These are phyloP conservation scores for Herpetotheres cachinnans DNA, from an alignment of 2,113 vertebrate genomes.

Conservation along the genomic window DNA sequence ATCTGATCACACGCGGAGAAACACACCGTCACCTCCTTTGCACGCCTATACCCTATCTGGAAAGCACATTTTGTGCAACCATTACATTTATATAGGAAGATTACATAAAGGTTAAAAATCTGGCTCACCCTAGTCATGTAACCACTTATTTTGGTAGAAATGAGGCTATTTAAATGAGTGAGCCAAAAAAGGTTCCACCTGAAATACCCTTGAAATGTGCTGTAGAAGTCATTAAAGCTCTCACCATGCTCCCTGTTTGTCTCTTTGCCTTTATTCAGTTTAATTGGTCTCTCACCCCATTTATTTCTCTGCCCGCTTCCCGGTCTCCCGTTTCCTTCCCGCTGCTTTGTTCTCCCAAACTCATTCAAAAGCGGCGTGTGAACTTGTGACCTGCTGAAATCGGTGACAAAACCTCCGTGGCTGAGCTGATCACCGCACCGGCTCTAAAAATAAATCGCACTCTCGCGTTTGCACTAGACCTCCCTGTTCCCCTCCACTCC, in stretches of 20 bases:
- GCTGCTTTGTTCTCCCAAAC: background rate
- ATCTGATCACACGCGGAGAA: background rate
- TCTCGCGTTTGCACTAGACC: background rate
- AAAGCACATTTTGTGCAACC: background rate
- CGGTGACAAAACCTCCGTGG: background rate
- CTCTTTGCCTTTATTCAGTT: background rate
- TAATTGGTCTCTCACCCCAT: background rate
- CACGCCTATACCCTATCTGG: rapidly evolving
- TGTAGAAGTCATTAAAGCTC: background rate
- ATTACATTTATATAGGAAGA: background rate
- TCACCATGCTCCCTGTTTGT: background rate
- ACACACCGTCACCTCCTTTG: background rate
- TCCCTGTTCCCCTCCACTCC: background rate
- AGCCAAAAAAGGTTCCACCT: background rate
- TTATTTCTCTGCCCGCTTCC: background rate
- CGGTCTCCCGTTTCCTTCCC: background rate
- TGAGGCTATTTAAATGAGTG: background rate
- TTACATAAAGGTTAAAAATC: constrained; percentile 7
- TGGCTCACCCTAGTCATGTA: background rate
- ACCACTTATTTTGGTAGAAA: constrained; percentile 3
- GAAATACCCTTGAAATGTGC: background rate
- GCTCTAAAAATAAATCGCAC: background rate
- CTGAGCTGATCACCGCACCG: background rate
- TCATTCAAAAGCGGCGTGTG: background rate
- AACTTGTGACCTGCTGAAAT: background rate